Evolutionary conservation across 2,888 invertebrate species (phyloP).

Genomic region (Clepsis dumicolana): DNA sequence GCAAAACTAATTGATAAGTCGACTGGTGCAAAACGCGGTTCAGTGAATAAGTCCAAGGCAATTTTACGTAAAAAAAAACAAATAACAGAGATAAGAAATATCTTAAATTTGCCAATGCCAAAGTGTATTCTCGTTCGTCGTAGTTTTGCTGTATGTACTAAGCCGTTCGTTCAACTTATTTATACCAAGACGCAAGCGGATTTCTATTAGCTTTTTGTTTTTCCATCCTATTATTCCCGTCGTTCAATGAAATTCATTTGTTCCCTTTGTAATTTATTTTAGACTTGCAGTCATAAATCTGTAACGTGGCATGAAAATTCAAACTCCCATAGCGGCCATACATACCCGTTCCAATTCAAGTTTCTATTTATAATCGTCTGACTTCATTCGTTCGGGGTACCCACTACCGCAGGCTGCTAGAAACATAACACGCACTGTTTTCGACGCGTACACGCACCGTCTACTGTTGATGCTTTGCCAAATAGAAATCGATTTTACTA

Average conservation of each 20-base stretch:
- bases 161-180: neutral
- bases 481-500: conserved; percentile 45
- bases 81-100: conserved; percentile 10
- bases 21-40: neutral
- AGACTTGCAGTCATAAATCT: conserved; percentile 60
- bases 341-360: conserved; percentile 63
- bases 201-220: conserved; percentile 33
- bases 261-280: conserved; percentile 57
- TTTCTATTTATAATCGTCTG: conserved; percentile 76
- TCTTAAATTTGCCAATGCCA: conserved; percentile 4
- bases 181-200: neutral
- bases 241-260: conserved; percentile 51
- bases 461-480: conserved; percentile 63
- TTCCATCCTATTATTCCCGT: conserved; percentile 50
- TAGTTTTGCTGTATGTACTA: neutral
- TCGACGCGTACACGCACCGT: conserved; percentile 55
- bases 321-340: conserved; percentile 55
- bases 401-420: conserved; percentile 49
- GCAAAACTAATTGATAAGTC: conserved; percentile 12
- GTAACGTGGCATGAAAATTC: conserved; percentile 64
- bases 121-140: conserved; percentile 1
- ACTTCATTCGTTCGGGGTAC: conserved; percentile 63
- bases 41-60: conserved; percentile 4
- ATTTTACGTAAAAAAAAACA: neutral
- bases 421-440: conserved; percentile 58